Evolutionary conservation across 2,888 invertebrate genomes (phyloP).

Genomic region (Apodemia mormo): DNA sequence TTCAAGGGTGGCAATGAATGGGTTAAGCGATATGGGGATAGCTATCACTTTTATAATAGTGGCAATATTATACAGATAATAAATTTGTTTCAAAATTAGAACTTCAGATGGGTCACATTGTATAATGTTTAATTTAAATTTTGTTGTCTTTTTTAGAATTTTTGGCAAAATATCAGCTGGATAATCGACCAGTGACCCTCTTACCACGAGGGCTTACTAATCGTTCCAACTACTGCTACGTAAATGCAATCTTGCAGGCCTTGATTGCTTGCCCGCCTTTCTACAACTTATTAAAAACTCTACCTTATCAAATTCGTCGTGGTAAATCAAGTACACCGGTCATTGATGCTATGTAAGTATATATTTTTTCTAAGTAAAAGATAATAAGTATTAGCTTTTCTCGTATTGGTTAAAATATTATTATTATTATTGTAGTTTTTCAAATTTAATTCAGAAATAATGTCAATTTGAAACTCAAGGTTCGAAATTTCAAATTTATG

Average conservation of each 20-base stretch:
- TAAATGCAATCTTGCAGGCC: conserved; percentile 97
- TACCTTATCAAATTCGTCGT: conserved; percentile 85
- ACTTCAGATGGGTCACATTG: background rate
- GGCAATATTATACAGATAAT: no score
- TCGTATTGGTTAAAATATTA: no score
- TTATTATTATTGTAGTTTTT: no score
- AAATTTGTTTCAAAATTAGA: no score
- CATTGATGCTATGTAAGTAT: conserved; percentile 94
- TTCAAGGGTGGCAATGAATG: background rate
- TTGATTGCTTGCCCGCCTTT: conserved; percentile 97
- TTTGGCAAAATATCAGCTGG: conserved; percentile 87
- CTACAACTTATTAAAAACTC: conserved; percentile 92
- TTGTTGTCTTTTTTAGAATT: conserved; percentile 83
- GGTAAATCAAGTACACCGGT: conserved; percentile 89
- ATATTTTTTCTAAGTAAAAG: background rate
- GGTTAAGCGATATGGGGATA: background rate
- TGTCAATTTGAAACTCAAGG: no score
- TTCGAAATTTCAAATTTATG: no score
- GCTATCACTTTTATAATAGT: background rate
- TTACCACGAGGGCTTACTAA: conserved; percentile 96
- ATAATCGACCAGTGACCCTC: conserved; percentile 89
- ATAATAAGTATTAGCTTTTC: no score
- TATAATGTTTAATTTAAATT: background rate
- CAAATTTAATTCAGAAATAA: no score
- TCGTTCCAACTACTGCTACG: conserved; percentile 97